These are phyloP conservation scores for Catocala sponsa DNA, from an alignment of 2,888 invertebrate genomes.

Conservation along the genomic window DNA sequence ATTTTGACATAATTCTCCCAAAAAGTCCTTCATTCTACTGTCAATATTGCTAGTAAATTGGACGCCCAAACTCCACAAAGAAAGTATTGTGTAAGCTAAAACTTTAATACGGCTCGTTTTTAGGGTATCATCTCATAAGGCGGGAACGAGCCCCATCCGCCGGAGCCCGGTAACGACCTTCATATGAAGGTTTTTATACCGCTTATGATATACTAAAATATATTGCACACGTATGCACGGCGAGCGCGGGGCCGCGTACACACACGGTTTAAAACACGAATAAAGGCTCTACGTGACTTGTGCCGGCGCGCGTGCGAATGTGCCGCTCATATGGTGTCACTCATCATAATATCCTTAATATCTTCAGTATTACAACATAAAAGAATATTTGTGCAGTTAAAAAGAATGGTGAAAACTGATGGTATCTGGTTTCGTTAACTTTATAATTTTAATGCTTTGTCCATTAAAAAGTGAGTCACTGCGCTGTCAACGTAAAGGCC, in stretches of 20 bases:
- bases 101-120: conserved; percentile 48
- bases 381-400: too few relatives aligned
- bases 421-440: too few relatives aligned
- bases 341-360: neutral
- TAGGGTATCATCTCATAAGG: conserved; percentile 45
- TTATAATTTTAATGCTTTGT: too few relatives aligned
- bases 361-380: neutral
- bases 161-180: conserved; percentile 41
- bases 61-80: conserved; percentile 23
- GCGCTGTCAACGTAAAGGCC: too few relatives aligned
- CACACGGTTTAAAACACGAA: conserved; percentile 29
- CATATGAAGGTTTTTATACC: conserved; percentile 48
- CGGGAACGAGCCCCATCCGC: conserved; percentile 29
- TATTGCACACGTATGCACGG: conserved; percentile 40
- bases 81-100: conserved; percentile 40
- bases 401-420: too few relatives aligned
- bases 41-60: conserved; percentile 34
- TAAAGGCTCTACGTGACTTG: conserved; percentile 38
- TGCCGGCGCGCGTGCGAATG: conserved; percentile 2
- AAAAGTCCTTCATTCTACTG: conserved; percentile 16
- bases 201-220: conserved; percentile 40
- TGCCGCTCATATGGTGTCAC: conserved; percentile 1
- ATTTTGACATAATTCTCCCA: neutral
- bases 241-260: conserved; percentile 3
- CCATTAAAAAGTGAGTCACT: too few relatives aligned